These are phyloP conservation scores for Isaurus tuberculatus DNA, from an alignment of 92 coral and sea anemone genomes.

Conservation along the genomic window DNA sequence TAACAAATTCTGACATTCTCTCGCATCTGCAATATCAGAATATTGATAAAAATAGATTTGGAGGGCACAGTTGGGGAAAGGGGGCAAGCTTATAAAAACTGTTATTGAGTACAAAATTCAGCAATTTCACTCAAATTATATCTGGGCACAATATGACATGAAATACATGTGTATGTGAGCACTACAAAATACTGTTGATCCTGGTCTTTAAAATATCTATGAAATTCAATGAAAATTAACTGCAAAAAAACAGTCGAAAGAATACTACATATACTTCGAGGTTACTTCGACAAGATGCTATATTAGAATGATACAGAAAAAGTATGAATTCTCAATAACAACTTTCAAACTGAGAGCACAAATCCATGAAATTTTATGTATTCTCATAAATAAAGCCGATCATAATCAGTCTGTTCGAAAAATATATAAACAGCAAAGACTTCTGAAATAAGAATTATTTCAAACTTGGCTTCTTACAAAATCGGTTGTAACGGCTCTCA, in stretches of 20 bases:
- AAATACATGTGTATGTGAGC: neutral
- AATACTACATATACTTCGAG: neutral
- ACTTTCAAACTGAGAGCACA: constrained; percentile 3
- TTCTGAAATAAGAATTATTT: neutral
- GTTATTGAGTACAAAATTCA: neutral
- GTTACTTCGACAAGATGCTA: constrained; percentile 20
- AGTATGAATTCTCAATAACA: constrained; percentile 8
- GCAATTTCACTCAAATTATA: neutral
- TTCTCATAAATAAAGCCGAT: constrained; percentile 7
- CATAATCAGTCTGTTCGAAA: neutral
- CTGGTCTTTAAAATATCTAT: constrained; percentile 6
- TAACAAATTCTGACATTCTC: neutral
- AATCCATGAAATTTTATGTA: constrained; percentile 11
- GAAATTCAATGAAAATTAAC: constrained; percentile 2
- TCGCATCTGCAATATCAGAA: constrained; percentile 12
- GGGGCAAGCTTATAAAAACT: neutral
- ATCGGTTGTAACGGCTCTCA: constrained; percentile 9
- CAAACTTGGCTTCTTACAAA: constrained; percentile 19
- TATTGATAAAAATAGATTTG: neutral
- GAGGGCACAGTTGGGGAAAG: neutral
- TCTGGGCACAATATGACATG: constrained; percentile 10
- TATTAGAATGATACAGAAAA: constrained; percentile 8
- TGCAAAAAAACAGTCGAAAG: constrained; percentile 12
- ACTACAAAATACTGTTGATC: constrained; percentile 23
- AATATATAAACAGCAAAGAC: constrained; percentile 1